Evolutionary conservation across 2,888 invertebrate genomes (phyloP).

Genomic region (Stenoptilia bipunctidactyla): DNA sequence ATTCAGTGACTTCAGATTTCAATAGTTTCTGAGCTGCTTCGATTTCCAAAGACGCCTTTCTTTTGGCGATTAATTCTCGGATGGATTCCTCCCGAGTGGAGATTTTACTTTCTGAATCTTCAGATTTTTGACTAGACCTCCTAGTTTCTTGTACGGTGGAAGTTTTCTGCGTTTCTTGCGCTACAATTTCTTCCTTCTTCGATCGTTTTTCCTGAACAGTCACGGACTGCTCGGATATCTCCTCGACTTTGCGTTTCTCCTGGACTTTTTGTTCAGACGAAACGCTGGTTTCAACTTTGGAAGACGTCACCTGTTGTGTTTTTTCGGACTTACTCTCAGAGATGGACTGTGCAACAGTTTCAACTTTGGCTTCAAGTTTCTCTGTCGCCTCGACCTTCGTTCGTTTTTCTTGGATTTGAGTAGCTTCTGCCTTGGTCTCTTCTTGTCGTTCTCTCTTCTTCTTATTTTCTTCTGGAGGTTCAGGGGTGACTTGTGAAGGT

Average conservation of each 20-base stretch:
- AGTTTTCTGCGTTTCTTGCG: constrained; percentile 1
- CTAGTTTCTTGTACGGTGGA: constrained; percentile 2
- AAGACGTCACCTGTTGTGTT: not conserved
- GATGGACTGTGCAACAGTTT: constrained; percentile 3
- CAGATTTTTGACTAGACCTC: constrained; percentile 12
- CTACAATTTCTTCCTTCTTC: constrained; percentile 11
- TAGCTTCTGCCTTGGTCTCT: constrained; percentile 25
- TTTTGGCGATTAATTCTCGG: constrained; percentile 36
- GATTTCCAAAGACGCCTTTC: constrained; percentile 48
- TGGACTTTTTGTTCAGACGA: not conserved
- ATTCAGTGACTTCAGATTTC: constrained; percentile 40
- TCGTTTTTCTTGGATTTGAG: constrained; percentile 33
- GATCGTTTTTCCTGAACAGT: constrained; percentile 3
- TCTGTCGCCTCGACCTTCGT: constrained; percentile 17
- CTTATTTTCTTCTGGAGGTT: constrained; percentile 36
- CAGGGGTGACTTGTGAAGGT: constrained; percentile 28
- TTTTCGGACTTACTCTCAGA: not conserved
- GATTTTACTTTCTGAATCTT: constrained; percentile 18
- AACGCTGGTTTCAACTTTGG: not conserved
- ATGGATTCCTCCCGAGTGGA: constrained; percentile 32
- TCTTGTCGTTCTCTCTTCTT: constrained; percentile 40
- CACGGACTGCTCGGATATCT: constrained; percentile 1
- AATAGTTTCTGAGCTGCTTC: constrained; percentile 43
- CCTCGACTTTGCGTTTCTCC: constrained; percentile 1
- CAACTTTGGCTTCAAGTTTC: constrained; percentile 8